phyloP scores from a whole-genome alignment of 1,140 invertebrate species.

The Drosophila funebris region DNA sequence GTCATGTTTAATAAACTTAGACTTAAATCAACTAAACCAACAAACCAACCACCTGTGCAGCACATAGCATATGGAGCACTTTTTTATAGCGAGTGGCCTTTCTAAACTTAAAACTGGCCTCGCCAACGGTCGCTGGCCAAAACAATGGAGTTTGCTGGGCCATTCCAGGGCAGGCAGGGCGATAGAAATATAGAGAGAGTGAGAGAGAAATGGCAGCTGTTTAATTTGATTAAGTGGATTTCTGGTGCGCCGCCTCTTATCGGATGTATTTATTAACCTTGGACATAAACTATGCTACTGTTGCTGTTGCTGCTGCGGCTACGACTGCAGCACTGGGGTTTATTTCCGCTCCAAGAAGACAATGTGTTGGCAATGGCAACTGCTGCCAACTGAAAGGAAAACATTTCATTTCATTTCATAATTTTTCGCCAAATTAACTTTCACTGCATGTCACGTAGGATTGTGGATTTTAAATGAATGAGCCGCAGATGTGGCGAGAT shows the following conservation, averaged over 20 bases:
- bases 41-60: slow-evolving; percentile 40
- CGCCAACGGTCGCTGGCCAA: too few relatives aligned
- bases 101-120: slow-evolving; percentile 58
- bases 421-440: slow-evolving; percentile 79
- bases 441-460: slow-evolving; percentile 74
- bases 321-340: slow-evolving; percentile 9
- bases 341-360: slow-evolving; percentile 50
- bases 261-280: slow-evolving; percentile 53
- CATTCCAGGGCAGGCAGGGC: slow-evolving; percentile 22
- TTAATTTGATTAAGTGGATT: slow-evolving; percentile 61
- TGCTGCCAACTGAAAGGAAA: slow-evolving; percentile 68
- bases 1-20: slow-evolving; percentile 69
- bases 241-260: slow-evolving; percentile 35
- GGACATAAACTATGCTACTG: slow-evolving; percentile 9
- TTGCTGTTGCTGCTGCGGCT: background rate
- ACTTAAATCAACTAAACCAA: slow-evolving; percentile 49
- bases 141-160: slow-evolving; percentile 66
- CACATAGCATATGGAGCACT: slow-evolving; percentile 21
- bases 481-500: slow-evolving; percentile 26
- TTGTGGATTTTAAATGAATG: slow-evolving; percentile 48
- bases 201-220: slow-evolving; percentile 41
- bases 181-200: slow-evolving; percentile 4
- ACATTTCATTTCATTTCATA: slow-evolving; percentile 72
- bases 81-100: slow-evolving; percentile 46
- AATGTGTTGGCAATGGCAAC: slow-evolving; percentile 50